Conservation (phyloP, 2,113 vertebrate genomes). For the Taxidea taxus region DNA sequence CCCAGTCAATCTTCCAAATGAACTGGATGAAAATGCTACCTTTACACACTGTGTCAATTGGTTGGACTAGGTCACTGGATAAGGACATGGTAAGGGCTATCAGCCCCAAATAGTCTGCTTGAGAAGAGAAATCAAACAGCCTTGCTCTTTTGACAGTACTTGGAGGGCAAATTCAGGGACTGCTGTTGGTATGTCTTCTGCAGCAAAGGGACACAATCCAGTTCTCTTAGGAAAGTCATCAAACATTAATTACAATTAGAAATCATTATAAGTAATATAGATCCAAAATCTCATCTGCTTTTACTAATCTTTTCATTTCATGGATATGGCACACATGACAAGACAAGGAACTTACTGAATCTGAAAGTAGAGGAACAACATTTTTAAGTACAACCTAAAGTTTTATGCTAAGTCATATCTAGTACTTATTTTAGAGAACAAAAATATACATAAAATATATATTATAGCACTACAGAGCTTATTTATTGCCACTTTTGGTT, state of each 20-base stretch:
- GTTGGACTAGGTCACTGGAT: neutral
- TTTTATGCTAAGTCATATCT: neutral
- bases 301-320: neutral
- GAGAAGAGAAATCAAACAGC: neutral
- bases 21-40: neutral
- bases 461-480: neutral
- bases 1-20: neutral
- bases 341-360: neutral
- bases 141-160: neutral
- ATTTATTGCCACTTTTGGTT: neutral
- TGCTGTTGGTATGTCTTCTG: neutral
- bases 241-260: neutral
- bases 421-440: neutral
- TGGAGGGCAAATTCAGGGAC: neutral
- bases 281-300: neutral
- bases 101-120: neutral
- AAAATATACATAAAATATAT: neutral
- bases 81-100: neutral
- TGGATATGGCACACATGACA: neutral
- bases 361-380: neutral
- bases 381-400: neutral
- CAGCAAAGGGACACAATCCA: neutral
- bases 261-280: neutral
- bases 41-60: neutral
- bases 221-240: neutral